Evolutionary conservation across 2,888 invertebrate species (phyloP).

Genomic region (Leptinotarsa peninsularis): DNA sequence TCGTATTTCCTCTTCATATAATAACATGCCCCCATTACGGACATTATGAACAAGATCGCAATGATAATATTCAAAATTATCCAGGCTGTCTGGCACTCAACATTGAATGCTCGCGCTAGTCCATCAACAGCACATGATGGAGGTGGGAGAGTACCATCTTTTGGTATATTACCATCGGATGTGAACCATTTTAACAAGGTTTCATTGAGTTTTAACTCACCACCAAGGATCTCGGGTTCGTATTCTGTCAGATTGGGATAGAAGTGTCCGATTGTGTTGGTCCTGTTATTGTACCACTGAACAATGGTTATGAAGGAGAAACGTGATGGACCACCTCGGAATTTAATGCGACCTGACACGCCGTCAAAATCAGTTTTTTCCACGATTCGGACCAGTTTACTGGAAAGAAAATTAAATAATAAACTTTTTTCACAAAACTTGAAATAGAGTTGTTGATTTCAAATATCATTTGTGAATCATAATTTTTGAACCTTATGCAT

Average conservation of each 20-base stretch:
- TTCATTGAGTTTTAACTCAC: slow-evolving; percentile 69
- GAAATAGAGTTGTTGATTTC: neutral
- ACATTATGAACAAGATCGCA: slow-evolving; percentile 71
- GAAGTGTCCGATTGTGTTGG: slow-evolving; percentile 71
- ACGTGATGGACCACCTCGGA: slow-evolving; percentile 77
- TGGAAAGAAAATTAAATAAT: slow-evolving; percentile 54
- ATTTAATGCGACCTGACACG: slow-evolving; percentile 79
- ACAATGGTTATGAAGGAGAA: slow-evolving; percentile 72
- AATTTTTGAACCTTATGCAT: neutral
- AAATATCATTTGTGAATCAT: neutral
- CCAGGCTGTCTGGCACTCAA: slow-evolving; percentile 80
- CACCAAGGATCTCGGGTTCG: slow-evolving; percentile 68
- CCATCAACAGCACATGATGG: slow-evolving; percentile 76
- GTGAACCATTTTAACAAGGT: slow-evolving; percentile 76
- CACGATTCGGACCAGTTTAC: slow-evolving; percentile 73
- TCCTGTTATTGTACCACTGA: slow-evolving; percentile 70
- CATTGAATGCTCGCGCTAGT: slow-evolving; percentile 75
- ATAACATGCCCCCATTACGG: slow-evolving; percentile 66
- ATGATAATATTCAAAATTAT: slow-evolving; percentile 73
- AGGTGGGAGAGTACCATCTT: slow-evolving; percentile 74
- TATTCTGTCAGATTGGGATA: slow-evolving; percentile 68
- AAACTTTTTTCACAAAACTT: too few relatives aligned
- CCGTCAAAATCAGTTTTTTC: slow-evolving; percentile 78
- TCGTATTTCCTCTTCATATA: slow-evolving; percentile 80
- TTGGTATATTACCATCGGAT: slow-evolving; percentile 71